phyloP scores from a whole-genome alignment of 2,797 vertebrate genomes.

The Smutsia gigantea region DNA sequence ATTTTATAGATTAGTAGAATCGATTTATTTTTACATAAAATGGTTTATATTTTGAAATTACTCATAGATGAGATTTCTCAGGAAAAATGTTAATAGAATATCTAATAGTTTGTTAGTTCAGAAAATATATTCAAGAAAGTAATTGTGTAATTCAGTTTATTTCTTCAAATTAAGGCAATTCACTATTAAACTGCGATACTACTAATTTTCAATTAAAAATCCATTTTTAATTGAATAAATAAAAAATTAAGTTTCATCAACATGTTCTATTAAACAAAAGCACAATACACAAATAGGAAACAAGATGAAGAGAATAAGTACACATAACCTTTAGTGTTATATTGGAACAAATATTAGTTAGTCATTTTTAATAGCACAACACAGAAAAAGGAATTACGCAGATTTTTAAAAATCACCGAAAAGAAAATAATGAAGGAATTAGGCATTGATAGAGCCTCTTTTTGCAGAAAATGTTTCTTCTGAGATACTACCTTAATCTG shows the following conservation, averaged over 20 bases:
- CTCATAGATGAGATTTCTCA: not conserved
- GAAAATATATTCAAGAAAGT: conserved; percentile 4
- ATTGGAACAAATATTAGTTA: conserved; percentile 33
- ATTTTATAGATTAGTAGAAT: conserved; percentile 44
- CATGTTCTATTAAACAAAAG: not conserved
- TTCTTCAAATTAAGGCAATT: conserved; percentile 56
- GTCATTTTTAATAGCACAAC: not conserved
- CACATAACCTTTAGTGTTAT: not conserved
- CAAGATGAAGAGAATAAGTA: not conserved
- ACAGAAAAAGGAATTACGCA: not conserved
- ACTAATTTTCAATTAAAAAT: conserved; percentile 66
- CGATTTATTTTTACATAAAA: conserved; percentile 26
- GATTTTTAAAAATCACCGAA: not conserved
- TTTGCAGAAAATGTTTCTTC: not conserved
- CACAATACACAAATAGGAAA: not conserved
- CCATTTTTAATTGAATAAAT: not conserved
- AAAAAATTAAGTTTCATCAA: conserved; percentile 43
- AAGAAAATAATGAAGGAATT: not conserved
- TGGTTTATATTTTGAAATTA: conserved; percentile 37
- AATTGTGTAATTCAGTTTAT: conserved; percentile 22
- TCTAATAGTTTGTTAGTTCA: not conserved
- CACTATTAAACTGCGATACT: conserved; percentile 22
- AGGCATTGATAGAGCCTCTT: not conserved
- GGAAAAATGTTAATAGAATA: not conserved
- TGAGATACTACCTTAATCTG: conserved; percentile 3